Evolutionary conservation across 2,888 invertebrate genomes (phyloP).

Genomic region (Cecidostiba fungosa): DNA sequence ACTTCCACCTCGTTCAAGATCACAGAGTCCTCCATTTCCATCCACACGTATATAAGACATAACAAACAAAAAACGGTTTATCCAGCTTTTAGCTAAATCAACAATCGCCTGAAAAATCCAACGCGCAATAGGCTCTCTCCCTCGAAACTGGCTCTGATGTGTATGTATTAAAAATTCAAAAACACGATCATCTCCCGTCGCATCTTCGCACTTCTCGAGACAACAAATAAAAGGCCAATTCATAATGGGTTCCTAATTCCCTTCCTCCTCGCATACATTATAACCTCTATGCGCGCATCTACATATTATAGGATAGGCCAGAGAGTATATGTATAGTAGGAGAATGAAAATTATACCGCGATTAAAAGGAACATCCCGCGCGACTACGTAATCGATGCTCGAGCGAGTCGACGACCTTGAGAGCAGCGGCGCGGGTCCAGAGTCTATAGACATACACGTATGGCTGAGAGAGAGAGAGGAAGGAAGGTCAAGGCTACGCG

Average conservation of each 20-base stretch:
- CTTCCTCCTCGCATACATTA: not conserved
- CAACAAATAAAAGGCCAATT: conserved; percentile 19
- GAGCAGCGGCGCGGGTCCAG: conserved; percentile 29
- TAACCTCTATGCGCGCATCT: not conserved
- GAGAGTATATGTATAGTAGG: not conserved
- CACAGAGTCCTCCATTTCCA: not conserved
- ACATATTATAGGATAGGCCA: not conserved
- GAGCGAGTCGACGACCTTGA: conserved; percentile 61
- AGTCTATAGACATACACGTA: not conserved
- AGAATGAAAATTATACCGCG: conserved; percentile 46
- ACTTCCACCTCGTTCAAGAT: not conserved
- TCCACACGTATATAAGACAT: too few relatives aligned
- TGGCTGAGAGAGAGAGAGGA: not conserved
- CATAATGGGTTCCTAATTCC: conserved; percentile 42
- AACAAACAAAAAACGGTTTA: not conserved
- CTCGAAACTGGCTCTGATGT: not conserved
- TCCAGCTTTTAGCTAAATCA: not conserved
- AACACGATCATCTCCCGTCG: not conserved
- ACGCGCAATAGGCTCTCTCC: not conserved
- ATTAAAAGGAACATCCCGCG: conserved; percentile 48
- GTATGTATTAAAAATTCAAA: not conserved
- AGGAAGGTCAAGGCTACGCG: conserved; percentile 63
- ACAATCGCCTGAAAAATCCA: not conserved
- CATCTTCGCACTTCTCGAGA: not conserved
- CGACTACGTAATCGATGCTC: conserved; percentile 60